Conservation (phyloP, 35 echinoderm and acorn worm genomes). For the Lytechinus pictus region DNA sequence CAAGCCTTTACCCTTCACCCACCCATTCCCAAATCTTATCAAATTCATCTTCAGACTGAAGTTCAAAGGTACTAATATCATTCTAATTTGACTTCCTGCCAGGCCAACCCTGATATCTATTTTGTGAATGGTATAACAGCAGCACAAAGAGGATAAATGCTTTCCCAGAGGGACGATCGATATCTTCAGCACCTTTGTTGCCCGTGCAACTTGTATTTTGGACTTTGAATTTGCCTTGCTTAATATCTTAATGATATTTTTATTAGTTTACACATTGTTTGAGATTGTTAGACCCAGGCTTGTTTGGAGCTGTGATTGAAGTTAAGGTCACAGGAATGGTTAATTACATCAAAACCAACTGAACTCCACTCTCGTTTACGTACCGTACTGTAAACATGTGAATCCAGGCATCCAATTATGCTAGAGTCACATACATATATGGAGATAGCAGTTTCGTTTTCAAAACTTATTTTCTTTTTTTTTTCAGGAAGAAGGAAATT, state of each 20-base stretch:
- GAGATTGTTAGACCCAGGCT: background rate
- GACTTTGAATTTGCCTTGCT: conserved; percentile 22
- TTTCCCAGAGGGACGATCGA: background rate
- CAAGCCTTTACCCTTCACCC: background rate
- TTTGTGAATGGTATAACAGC: conserved; percentile 15
- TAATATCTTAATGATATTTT: conserved; percentile 15
- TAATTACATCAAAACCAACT: background rate
- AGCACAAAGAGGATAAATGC: background rate
- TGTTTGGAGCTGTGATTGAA: background rate
- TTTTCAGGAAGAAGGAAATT: too few species aligned
- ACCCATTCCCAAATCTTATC: background rate
- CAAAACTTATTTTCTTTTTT: too few species aligned
- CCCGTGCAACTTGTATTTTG: background rate
- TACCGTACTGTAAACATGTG: background rate
- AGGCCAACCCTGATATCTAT: background rate
- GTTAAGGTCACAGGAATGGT: background rate
- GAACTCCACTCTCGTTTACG: background rate
- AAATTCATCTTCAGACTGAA: background rate
- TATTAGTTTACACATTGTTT: conserved; percentile 7
- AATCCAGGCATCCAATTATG: background rate
- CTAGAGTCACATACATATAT: too few species aligned
- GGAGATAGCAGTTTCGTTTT: too few species aligned
- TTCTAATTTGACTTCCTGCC: conserved; percentile 31
- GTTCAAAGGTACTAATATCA: background rate
- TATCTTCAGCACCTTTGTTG: background rate